Evolutionary conservation across 2,888 invertebrate species (phyloP).

Genomic region (Ochlodes sylvanus): DNA sequence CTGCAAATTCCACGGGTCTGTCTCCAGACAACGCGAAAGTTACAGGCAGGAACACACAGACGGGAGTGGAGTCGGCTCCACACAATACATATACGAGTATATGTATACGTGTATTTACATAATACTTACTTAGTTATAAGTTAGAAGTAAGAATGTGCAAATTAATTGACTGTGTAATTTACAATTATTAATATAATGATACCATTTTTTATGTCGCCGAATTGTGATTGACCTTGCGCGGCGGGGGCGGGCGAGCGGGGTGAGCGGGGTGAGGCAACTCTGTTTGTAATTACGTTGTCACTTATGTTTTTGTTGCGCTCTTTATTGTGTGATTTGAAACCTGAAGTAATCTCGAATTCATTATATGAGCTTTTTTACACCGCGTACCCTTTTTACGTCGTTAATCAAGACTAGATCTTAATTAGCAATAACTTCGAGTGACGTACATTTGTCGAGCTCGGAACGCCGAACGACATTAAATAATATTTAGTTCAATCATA

Average conservation of each 20-base stretch:
- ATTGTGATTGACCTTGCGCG: background rate
- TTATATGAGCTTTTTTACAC: conserved; percentile 1
- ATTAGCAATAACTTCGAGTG: conserved; percentile 3
- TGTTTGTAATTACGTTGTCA: background rate
- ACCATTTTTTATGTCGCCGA: background rate
- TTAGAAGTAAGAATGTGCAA: background rate
- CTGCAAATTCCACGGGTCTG: no score
- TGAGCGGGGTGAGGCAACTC: no score
- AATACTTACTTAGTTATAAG: background rate
- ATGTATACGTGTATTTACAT: no score
- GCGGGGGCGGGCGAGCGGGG: no score
- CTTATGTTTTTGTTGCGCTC: conserved; percentile 4
- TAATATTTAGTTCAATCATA: background rate
- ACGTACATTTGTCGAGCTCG: background rate
- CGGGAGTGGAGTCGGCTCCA: no score
- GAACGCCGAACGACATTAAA: background rate
- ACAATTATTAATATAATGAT: background rate
- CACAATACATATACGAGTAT: no score
- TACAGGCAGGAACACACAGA: no score
- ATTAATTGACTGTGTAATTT: background rate
- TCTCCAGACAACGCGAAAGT: no score
- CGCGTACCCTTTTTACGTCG: background rate
- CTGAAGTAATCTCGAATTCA: conserved; percentile 3
- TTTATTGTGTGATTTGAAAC: background rate
- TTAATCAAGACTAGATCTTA: conserved; percentile 8